Percentiles rank a stretch among this genome's conserved stretches.
phyloP scores from a whole-genome alignment of 1,140 invertebrate species.

The Nebria ingens region DNA sequence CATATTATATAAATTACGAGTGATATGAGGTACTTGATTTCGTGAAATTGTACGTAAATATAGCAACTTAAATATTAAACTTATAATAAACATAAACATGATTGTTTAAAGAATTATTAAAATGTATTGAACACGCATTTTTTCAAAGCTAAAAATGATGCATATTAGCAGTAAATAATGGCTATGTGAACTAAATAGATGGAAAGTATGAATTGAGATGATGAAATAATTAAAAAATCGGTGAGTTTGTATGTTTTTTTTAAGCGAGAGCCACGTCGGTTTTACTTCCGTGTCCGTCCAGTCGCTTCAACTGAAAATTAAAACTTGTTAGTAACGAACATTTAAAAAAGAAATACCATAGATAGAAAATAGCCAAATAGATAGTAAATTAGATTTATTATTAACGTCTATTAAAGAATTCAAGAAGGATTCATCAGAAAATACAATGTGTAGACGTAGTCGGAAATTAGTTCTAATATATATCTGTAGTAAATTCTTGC shows the following conservation, averaged over 20 bases:
- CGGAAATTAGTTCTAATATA: neutral
- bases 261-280: slow-evolving; percentile 35
- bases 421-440: too few species aligned
- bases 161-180: neutral
- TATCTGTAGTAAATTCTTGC: slow-evolving; percentile 8
- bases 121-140: neutral
- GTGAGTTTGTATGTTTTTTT: too few species aligned
- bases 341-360: neutral
- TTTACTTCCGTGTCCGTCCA: slow-evolving; percentile 34
- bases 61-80: neutral
- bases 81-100: neutral
- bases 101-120: neutral
- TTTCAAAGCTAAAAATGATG: neutral
- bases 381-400: too few species aligned
- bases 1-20: neutral
- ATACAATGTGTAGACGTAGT: neutral
- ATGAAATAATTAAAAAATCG: neutral
- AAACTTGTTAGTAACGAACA: slow-evolving; percentile 16
- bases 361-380: slow-evolving; percentile 1
- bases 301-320: slow-evolving; percentile 41
- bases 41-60: neutral
- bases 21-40: neutral
- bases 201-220: neutral
- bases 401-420: too few species aligned
- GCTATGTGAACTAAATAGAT: neutral